Base-by-base conservation (phyloP, 35 echinoderm and acorn worm species). In the Hemicentrotus pulcherrimus region DNA sequence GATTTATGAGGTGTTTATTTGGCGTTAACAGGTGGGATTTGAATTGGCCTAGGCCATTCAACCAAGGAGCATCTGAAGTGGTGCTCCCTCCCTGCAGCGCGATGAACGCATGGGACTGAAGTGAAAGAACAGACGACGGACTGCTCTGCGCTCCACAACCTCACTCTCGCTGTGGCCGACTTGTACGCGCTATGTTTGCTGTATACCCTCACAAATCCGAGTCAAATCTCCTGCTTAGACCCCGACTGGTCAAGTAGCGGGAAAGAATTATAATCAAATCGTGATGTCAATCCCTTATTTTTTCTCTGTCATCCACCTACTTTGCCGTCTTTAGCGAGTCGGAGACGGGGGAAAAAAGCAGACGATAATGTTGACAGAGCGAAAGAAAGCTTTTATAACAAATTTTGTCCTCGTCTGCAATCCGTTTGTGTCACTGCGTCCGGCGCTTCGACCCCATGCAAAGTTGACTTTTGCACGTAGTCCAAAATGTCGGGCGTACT, bases 1-100 rank as follows among this genome's bases (percentile, higher is more conserved):
- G 88, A 90, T 90, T 90, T 90, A 90, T 90, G 88, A 90, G 88
- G 88, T 90, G 88, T 90, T 90, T 90, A 90, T 90, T 45, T 45
- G 88, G 88, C 88, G 88, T 24, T 33, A 90, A 90, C 88, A 90
- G 88, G 88, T 90, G 88, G 88, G 88, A 90, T 90, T 90, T 90
- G 65, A 90, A 90, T 90, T 33, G 88, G 46, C 88, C 88, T 47
- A 90, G 88, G 88, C 88, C 88, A 90, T 90, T 90, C 88, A 90
- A 90, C 88, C 88, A 31, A 47, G 32, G 46, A 6, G 15, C 88
- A 90, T 45, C 88, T 47, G 88, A 47, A 9, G 46, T 47, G 32
- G 46, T 41, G 88, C 5, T 78, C 88, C 32, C 46, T n/a, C 88
- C 88, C 88, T 33, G 32, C 88, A 90, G 88, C 32, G 88, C 2